A percentile compares a stretch with the other conserved stretches of the same genome.
Evolutionary conservation across 2,888 invertebrate species (phyloP).

Genomic region (Pollenia amentaria): DNA sequence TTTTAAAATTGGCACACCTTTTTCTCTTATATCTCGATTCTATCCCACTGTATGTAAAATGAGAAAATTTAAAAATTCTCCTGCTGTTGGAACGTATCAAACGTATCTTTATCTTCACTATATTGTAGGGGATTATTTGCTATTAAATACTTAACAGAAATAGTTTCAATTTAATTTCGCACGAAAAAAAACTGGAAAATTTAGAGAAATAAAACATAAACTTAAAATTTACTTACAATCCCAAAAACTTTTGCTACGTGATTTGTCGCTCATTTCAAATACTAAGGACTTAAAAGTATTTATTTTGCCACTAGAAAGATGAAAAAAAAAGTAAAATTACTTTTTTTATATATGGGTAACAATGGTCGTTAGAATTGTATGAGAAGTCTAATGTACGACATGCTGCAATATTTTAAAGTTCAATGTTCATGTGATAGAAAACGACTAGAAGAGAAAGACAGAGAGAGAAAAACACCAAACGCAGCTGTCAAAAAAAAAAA

Average conservation of each 20-base stretch:
- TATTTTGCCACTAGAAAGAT: conserved; percentile 67
- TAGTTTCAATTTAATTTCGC: conserved; percentile 20
- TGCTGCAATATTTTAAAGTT: conserved; percentile 63
- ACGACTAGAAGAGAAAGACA: too few relatives aligned
- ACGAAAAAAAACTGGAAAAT: conserved; percentile 46
- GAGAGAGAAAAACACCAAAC: too few relatives aligned
- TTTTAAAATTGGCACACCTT: too few relatives aligned
- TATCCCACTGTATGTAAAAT: too few relatives aligned
- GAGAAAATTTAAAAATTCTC: too few relatives aligned
- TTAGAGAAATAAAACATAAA: conserved; percentile 46
- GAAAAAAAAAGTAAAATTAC: neutral
- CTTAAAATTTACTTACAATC: conserved; percentile 81
- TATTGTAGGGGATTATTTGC: conserved; percentile 8
- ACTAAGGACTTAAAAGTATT: conserved; percentile 74
- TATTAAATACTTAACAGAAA: conserved; percentile 3
- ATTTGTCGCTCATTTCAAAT: conserved; percentile 78
- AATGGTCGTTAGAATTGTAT: neutral
- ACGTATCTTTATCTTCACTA: neutral
- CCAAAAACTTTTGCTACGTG: conserved; percentile 81
- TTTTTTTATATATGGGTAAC: conserved; percentile 3
- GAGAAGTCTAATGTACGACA: neutral
- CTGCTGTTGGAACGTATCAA: neutral
- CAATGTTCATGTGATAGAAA: conserved; percentile 75
- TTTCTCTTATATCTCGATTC: too few relatives aligned
- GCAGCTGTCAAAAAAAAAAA: too few relatives aligned